A percentile compares a stretch with the other conserved stretches of the same genome.
Evolutionary conservation across 2,888 invertebrate species (phyloP).

Genomic region (Fragum whitleyi): DNA sequence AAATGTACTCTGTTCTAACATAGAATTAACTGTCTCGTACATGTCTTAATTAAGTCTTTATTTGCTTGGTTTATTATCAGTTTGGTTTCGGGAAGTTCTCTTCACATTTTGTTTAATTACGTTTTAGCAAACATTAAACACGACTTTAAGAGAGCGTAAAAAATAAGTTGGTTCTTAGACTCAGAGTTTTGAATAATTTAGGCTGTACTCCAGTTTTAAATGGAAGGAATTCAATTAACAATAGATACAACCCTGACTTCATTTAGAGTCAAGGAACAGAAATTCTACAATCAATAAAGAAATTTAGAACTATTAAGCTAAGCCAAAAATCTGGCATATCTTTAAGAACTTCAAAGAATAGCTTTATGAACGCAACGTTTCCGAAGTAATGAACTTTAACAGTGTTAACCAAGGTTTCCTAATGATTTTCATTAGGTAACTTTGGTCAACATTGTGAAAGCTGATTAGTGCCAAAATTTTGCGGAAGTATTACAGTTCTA

Average conservation of each 20-base stretch:
- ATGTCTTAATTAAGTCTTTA: constrained; percentile 5
- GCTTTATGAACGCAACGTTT: no score
- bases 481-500: no score
- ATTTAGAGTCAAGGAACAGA: no score
- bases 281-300: no score
- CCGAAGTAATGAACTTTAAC: no score
- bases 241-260: background rate
- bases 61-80: constrained; percentile 11
- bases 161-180: background rate
- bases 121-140: constrained; percentile 4
- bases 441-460: no score
- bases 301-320: no score
- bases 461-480: no score
- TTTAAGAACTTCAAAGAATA: no score
- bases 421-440: no score
- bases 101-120: constrained; percentile 4
- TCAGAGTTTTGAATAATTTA: background rate
- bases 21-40: background rate
- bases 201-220: background rate
- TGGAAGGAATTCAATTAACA: background rate
- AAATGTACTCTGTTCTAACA: background rate
- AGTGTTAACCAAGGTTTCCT: no score
- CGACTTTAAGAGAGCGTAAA: background rate
- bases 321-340: no score
- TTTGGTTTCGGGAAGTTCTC: constrained; percentile 14